phyloP scores from a whole-genome alignment of 2,888 invertebrate genomes.

The Diplazon laetatorius region DNA sequence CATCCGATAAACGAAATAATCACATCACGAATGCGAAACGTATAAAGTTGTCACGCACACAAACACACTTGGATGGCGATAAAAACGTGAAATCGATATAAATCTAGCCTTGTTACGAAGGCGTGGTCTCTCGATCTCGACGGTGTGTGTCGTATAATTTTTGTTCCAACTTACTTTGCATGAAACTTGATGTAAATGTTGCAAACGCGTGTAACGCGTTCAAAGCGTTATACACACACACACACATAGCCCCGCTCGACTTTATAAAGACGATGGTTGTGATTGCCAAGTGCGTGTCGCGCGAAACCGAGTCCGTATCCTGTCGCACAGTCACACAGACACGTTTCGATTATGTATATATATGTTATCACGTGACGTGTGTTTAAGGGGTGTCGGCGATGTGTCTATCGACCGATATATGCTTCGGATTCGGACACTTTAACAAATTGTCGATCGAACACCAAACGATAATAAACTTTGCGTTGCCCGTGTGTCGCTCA shows the following conservation, averaged over 20 bases:
- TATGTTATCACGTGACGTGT: too few relatives aligned
- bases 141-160: conserved; percentile 60
- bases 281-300: neutral
- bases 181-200: conserved; percentile 22
- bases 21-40: neutral
- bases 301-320: neutral
- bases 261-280: conserved; percentile 5
- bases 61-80: neutral
- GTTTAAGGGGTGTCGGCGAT: neutral
- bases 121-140: conserved; percentile 76
- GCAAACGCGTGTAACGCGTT: too few relatives aligned
- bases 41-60: neutral
- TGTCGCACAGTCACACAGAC: conserved; percentile 14
- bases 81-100: conserved; percentile 68
- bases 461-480: too few relatives aligned
- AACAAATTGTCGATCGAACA: too few relatives aligned
- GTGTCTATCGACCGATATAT: neutral
- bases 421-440: neutral
- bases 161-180: conserved; percentile 60
- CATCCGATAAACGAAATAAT: neutral
- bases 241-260: conserved; percentile 4
- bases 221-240: too few relatives aligned
- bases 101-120: conserved; percentile 76
- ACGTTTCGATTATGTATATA: conserved; percentile 14
- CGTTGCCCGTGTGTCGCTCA: too few relatives aligned